Base-by-base conservation (phyloP, 2,113 vertebrate genomes). In the Phodopus roborovskii region DNA sequence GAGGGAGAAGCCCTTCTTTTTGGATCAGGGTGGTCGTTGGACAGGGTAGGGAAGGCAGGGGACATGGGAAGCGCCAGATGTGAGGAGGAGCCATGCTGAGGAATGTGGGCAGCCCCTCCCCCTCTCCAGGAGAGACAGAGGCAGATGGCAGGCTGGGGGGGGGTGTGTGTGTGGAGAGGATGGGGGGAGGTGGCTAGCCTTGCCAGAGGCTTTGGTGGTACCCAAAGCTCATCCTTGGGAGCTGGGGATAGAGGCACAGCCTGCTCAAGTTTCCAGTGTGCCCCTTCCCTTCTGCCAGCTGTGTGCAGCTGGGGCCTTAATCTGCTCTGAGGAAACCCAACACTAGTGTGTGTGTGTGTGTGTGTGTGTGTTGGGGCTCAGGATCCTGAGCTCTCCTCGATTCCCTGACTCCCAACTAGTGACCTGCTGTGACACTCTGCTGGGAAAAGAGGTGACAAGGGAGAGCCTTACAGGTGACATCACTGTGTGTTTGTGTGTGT, bases 141-240 rank as follows among this genome's bases (percentile, higher is more conserved):
- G 94, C 97, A 98, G 97, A 95, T 97, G 97, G 96, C 58, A 60
- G 83, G 10, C 88, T 66, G 70, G 66, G 93, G 60, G n/a, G 60
- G 30, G 33, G n/a, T n/a, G 62, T 78, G 26, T 53, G n/a, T 0
- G 68, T 36, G 68, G 6, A 16, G 39, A 64, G 60, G 82, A 9
- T 0, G 8, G 45, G 24, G 85, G 45, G 64, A 92, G 79, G 66
- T 13, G 19, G 50, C n/a, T 68, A 86, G 48, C 81, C 58, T 16
- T 15, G 24, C 73, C 66, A 2, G 33, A 73, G 84, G 79, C 83
- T 71, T 82, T 17, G 24, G 12, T 36, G 66, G 90, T 24, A 6
- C 88, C 70, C 17, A 0, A 0, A 48, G 45, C 62, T 83, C 92
- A 77, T 88, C 92, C 19, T 88, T 5, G 86, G 68, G 36, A 88